Conservation (phyloP, 2,888 invertebrate genomes). For the Phortica okadai region DNA sequence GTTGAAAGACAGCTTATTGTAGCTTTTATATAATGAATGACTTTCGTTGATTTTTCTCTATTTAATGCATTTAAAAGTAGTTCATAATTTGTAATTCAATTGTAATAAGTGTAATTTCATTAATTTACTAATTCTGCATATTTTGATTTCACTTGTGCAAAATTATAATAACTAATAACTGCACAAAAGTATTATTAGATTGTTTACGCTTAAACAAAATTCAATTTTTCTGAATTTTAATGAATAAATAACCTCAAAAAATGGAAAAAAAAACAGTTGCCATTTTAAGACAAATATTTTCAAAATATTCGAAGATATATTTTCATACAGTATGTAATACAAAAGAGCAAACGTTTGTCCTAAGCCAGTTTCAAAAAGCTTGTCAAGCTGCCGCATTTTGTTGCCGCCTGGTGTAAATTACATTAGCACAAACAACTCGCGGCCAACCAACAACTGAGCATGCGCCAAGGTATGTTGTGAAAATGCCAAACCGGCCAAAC, state of each 20-base stretch:
- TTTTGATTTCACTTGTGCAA: no score
- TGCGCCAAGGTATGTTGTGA: slow-evolving; percentile 3
- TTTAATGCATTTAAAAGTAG: neutral
- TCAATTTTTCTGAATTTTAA: no score
- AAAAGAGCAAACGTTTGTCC: neutral
- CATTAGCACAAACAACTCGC: slow-evolving; percentile 57
- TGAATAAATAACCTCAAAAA: no score
- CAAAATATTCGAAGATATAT: neutral
- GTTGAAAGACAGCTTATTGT: neutral
- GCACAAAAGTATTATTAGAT: neutral
- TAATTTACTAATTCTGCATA: neutral
- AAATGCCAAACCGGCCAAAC: slow-evolving; percentile 2
- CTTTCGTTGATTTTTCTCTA: neutral
- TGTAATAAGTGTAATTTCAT: neutral
- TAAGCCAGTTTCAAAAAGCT: slow-evolving; percentile 20
- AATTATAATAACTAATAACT: no score
- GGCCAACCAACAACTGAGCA: slow-evolving; percentile 26
- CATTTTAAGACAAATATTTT: neutral
- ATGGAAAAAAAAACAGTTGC: no score
- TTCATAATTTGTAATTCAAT: neutral
- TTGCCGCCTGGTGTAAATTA: slow-evolving; percentile 59
- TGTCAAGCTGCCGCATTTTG: neutral
- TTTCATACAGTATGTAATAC: neutral
- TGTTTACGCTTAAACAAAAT: neutral
- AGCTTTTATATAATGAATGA: neutral